phyloP scores from a whole-genome alignment of 2,113 vertebrate genomes.

The Antigone vipio region DNA sequence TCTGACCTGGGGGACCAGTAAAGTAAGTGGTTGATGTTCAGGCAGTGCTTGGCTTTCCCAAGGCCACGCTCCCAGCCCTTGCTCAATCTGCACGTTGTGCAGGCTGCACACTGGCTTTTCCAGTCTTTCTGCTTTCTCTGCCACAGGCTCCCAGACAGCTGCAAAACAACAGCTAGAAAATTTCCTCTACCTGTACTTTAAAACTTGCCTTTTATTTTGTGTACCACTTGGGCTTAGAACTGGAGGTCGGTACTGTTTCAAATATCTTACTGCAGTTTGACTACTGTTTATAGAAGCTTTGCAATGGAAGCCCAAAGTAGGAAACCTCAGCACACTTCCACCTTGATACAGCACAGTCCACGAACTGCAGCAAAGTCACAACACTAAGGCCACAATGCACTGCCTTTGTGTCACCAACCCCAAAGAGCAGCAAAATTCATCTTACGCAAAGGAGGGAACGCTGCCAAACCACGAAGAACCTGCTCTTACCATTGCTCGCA shows the following conservation, averaged over 20 bases:
- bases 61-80: neutral
- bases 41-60: neutral
- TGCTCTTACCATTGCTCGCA: rapidly evolving
- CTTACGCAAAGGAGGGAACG: neutral
- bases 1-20: neutral
- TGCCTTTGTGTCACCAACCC: neutral
- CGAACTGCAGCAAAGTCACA: neutral
- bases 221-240: neutral
- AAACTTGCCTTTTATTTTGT: neutral
- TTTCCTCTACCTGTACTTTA: neutral
- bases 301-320: neutral
- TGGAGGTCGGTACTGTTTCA: neutral
- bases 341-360: neutral
- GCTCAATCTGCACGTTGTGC: neutral
- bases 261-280: neutral
- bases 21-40: rapidly evolving
- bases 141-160: neutral
- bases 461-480: neutral
- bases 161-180: neutral
- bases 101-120: neutral
- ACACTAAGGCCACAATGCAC: neutral
- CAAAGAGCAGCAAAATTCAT: neutral
- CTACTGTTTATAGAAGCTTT: neutral
- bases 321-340: neutral
- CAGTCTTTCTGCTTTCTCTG: neutral